phyloP scores from a whole-genome alignment of 2,797 vertebrate species.

The Sandelia bainsii region DNA sequence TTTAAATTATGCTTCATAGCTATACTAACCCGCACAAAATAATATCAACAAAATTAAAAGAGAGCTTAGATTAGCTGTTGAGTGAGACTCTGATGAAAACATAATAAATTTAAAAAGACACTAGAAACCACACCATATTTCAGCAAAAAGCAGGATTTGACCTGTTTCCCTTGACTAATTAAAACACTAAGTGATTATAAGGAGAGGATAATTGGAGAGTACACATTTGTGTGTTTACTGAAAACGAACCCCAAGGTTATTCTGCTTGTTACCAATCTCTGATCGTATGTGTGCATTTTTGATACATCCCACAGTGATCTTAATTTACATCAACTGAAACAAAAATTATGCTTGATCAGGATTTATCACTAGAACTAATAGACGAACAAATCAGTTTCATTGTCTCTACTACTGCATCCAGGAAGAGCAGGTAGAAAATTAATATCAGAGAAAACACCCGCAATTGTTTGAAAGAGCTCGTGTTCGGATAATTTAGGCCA shows the following conservation, averaged over 20 bases:
- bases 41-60: too few species aligned
- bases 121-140: background rate
- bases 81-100: background rate
- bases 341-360: constrained; percentile 3
- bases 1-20: too few species aligned
- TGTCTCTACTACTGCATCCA: constrained; percentile 1
- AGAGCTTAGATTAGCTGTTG: too few species aligned
- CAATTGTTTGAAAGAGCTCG: constrained; percentile 56
- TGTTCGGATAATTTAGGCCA: constrained; percentile 50
- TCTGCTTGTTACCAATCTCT: constrained; percentile 23
- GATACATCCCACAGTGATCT: background rate
- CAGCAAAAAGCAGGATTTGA: background rate
- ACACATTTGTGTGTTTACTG: constrained; percentile 20
- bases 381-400: constrained; percentile 23
- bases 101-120: background rate
- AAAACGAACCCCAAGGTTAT: constrained; percentile 31
- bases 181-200: constrained; percentile 39
- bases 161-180: constrained; percentile 31
- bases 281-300: background rate
- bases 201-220: constrained; percentile 36
- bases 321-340: constrained; percentile 16
- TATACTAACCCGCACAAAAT: too few species aligned
- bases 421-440: constrained; percentile 36
- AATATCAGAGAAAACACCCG: constrained; percentile 45
- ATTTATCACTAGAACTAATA: constrained; percentile 19